These are phyloP conservation scores for Polylopha cassiicola DNA, from an alignment of 2,888 invertebrate genomes.

Conservation along the genomic window DNA sequence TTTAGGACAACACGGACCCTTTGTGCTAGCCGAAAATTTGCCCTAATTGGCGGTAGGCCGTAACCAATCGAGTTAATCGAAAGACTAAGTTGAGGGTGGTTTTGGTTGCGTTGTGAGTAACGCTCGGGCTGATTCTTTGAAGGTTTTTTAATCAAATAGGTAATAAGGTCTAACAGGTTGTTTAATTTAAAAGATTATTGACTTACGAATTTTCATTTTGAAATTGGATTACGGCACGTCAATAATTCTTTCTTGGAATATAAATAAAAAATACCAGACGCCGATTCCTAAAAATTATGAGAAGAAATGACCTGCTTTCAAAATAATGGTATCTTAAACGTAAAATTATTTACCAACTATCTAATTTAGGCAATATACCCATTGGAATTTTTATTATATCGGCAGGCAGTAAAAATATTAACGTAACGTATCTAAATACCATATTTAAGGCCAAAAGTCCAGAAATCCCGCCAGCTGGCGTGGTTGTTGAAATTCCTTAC, in stretches of 20 bases:
- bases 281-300: no score
- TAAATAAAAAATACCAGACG: no score
- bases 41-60: constrained; percentile 64
- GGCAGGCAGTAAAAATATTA: constrained; percentile 34
- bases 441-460: constrained; percentile 32
- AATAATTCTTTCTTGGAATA: no score
- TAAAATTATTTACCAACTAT: background rate
- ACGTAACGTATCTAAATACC: constrained; percentile 32
- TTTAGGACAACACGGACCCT: constrained; percentile 64
- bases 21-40: constrained; percentile 68
- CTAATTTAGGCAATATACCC: constrained; percentile 10
- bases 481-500: constrained; percentile 44
- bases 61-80: constrained; percentile 42
- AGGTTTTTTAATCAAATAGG: constrained; percentile 18
- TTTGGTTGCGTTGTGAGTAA: constrained; percentile 24
- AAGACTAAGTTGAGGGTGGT: constrained; percentile 16
- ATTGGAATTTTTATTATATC: constrained; percentile 39
- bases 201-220: no score
- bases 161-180: constrained; percentile 13
- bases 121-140: constrained; percentile 29
- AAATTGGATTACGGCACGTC: no score
- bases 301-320: background rate
- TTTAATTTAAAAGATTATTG: no score
- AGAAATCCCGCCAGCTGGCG: constrained; percentile 32
- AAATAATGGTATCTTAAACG: background rate